Conservation (phyloP, 2,113 vertebrate genomes). For the Microcebus murinus region DNA sequence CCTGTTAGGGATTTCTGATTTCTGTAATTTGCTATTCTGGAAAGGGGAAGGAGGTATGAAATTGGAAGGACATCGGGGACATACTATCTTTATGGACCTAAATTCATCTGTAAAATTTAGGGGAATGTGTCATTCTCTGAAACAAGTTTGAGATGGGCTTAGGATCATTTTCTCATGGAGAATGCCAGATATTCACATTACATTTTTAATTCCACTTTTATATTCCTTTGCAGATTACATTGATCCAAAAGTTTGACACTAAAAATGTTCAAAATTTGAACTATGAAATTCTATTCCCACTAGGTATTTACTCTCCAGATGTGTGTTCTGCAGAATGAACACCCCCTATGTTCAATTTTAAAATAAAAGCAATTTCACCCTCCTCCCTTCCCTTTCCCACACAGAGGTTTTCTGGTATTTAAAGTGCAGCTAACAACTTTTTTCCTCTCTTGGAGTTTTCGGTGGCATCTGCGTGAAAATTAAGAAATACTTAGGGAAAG, state of each 20-base stretch:
- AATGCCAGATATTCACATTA: background rate
- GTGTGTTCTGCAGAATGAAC: conserved; percentile 53
- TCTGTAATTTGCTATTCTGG: background rate
- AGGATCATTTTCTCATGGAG: background rate
- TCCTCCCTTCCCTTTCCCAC: conserved; percentile 28
- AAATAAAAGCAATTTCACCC: conserved; percentile 65
- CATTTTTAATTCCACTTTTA: conserved; percentile 30
- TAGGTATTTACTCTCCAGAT: conserved; percentile 66
- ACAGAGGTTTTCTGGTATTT: conserved; percentile 72
- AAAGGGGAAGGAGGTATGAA: background rate
- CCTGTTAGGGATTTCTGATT: background rate
- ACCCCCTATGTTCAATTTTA: conserved; percentile 43
- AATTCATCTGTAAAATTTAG: background rate
- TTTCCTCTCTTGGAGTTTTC: conserved; percentile 67
- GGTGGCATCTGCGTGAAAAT: conserved; percentile 78
- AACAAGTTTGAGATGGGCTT: background rate
- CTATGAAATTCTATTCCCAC: conserved; percentile 21
- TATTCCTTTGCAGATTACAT: conserved; percentile 29
- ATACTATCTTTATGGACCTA: background rate
- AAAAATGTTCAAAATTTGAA: conserved; percentile 57
- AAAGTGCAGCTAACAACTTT: conserved; percentile 75
- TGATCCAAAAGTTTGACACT: conserved; percentile 53
- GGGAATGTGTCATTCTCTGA: background rate
- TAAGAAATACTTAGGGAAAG: conserved; percentile 78
- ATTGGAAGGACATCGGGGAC: background rate